Base-by-base conservation (phyloP, 2,797 vertebrate species). In the Sebastes oblongus region DNA sequence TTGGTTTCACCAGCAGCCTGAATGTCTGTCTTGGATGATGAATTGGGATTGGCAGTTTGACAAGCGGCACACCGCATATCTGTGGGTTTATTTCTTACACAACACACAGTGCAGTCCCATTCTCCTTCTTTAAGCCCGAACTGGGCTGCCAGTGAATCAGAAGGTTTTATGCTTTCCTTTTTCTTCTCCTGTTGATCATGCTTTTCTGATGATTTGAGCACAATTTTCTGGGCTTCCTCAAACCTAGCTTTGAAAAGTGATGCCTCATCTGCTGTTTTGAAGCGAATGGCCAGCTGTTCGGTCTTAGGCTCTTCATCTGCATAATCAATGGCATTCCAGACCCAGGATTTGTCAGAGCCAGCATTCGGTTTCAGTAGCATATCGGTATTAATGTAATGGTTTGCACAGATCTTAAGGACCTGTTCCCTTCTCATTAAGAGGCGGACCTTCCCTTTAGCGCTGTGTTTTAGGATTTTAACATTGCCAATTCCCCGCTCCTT, bases 401-500 rank as follows among this genome's bases (percentile, higher is more conserved):
- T 99, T 86, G 98, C 98, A 93, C 98, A 99, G 77, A 99, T 98
- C 91, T 99, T 99, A 34, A 99, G 92, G 29, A 99, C 97, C 89
- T 99, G 98, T 61, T 99, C 98, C 39, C 98, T 96, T 90, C 98
- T 97, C 98, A 99, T 99, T 55, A 99, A 88, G 68, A 99, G 94
- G 50, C 98, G 97, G 52, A 98, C 97, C 92, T 99, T 99, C n/a
- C 97, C 97, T 78, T 97, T 98, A 46, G 95, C 94, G 85, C 92
- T 96, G 85, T 99, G 98, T 72, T 97, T 97, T 16, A 99, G 87
- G 88, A 99, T 98, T 95, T 99, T 99, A 42, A 99, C 92, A 71
- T 97, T 98, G 50, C 98, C 98, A 72, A 99, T 94, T 8, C 98
- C 98, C 18, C 98, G 94, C 89, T 99, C 98, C 87, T 99, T 99